Percentiles rank a stretch among this genome's conserved stretches.
phyloP scores from a whole-genome alignment of 2,888 invertebrate genomes.

The Microctonus aethiopoides region DNA sequence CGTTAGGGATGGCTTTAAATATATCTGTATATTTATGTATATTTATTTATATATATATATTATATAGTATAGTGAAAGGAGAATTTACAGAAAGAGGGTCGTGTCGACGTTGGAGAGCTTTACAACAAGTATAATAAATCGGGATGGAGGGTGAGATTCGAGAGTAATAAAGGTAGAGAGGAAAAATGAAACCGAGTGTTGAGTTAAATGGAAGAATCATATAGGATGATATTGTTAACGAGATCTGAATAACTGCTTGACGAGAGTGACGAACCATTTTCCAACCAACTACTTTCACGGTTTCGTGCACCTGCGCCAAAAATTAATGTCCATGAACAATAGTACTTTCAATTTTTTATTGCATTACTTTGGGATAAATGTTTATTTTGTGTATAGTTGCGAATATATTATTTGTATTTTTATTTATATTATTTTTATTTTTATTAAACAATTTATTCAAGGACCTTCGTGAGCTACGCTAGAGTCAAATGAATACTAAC shows the following conservation, averaged over 20 bases:
- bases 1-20: constrained; percentile 24
- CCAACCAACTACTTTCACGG: constrained; percentile 50
- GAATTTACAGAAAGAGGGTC: constrained; percentile 11
- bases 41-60: neutral
- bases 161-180: constrained; percentile 18
- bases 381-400: too few relatives aligned
- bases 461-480: too few relatives aligned
- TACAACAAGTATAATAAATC: constrained; percentile 27
- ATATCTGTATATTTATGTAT: neutral
- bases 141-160: neutral
- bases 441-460: too few relatives aligned
- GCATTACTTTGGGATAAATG: too few relatives aligned
- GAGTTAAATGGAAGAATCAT: constrained; percentile 18
- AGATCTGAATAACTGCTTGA: constrained; percentile 56
- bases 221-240: constrained; percentile 48
- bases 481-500: too few relatives aligned
- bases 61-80: neutral
- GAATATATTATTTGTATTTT: too few relatives aligned
- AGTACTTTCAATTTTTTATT: too few relatives aligned
- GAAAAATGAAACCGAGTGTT: too few relatives aligned
- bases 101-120: neutral
- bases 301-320: constrained; percentile 39
- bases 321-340: neutral
- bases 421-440: too few relatives aligned
- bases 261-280: constrained; percentile 34